Conservation (phyloP, 1,140 invertebrate species). For the Drosophila repletoides region DNA sequence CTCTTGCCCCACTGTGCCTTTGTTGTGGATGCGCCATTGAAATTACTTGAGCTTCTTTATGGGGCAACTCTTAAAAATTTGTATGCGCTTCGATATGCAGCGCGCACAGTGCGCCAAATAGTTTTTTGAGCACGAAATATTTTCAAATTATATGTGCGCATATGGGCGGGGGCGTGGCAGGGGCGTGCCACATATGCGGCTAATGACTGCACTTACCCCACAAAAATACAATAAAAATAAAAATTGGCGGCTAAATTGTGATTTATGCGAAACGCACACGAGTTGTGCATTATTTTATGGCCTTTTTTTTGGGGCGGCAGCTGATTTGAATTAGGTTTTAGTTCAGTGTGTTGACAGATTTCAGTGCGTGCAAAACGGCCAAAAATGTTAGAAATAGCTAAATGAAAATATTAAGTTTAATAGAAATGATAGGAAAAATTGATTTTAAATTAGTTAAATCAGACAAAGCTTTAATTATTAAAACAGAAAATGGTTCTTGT, state of each 20-base stretch:
- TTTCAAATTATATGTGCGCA: conserved; percentile 53
- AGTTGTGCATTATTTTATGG: conserved; percentile 44
- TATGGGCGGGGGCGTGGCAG: not conserved
- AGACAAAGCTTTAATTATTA: no score
- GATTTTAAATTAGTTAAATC: no score
- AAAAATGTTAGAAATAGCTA: no score
- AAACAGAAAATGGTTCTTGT: no score
- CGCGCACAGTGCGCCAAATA: conserved; percentile 58
- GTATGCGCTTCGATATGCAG: conserved; percentile 57
- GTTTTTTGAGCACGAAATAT: conserved; percentile 68
- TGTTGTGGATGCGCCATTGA: conserved; percentile 26
- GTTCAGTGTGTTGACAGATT: no score
- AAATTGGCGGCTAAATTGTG: conserved; percentile 17
- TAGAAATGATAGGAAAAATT: not conserved
- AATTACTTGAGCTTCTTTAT: conserved; percentile 58
- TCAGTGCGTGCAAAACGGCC: no score
- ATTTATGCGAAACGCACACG: conserved; percentile 50
- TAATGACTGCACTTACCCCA: conserved; percentile 54
- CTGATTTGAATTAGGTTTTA: no score
- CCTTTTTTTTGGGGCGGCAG: conserved; percentile 19
- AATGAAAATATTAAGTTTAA: no score
- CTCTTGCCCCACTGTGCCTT: conserved; percentile 28
- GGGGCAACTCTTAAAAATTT: conserved; percentile 33
- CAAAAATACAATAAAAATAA: no score
- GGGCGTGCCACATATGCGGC: conserved; percentile 53